Evolutionary conservation across 2,797 vertebrate species (phyloP).

Genomic region (Anabacerthia variegaticeps): DNA sequence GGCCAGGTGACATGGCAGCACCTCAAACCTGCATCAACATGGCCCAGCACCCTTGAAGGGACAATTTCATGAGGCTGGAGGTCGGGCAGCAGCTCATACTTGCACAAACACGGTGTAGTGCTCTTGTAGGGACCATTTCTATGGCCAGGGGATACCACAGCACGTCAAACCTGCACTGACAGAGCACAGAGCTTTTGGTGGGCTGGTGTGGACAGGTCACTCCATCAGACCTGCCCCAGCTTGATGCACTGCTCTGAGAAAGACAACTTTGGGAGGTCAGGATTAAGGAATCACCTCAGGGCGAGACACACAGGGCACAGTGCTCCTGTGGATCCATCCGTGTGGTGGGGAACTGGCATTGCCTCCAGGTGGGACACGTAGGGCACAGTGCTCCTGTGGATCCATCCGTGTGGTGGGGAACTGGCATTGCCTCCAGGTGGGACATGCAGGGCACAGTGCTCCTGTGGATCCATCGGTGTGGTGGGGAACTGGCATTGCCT

Average conservation of each 20-base stretch:
- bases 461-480: too few species aligned
- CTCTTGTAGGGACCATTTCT: not conserved
- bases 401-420: too few species aligned
- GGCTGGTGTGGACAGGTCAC: rapidly evolving
- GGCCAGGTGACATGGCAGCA: rapidly evolving
- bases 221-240: not conserved
- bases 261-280: rapidly evolving
- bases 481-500: not conserved
- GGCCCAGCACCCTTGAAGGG: rapidly evolving
- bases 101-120: rapidly evolving
- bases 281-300: not conserved
- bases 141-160: rapidly evolving
- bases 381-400: too few species aligned
- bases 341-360: too few species aligned
- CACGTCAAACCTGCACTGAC: not conserved
- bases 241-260: rapidly evolving
- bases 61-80: not conserved
- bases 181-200: too few species aligned
- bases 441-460: too few species aligned
- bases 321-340: not conserved
- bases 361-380: too few species aligned
- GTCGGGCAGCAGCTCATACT: rapidly evolving
- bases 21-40: rapidly evolving
- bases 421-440: too few species aligned
- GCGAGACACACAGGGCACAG: rapidly evolving